Percentiles rank a stretch among this genome's conserved stretches.
These are phyloP conservation scores for Acipenser oxyrinchus DNA, from an alignment of 2,797 vertebrate genomes.

Conservation along the genomic window DNA sequence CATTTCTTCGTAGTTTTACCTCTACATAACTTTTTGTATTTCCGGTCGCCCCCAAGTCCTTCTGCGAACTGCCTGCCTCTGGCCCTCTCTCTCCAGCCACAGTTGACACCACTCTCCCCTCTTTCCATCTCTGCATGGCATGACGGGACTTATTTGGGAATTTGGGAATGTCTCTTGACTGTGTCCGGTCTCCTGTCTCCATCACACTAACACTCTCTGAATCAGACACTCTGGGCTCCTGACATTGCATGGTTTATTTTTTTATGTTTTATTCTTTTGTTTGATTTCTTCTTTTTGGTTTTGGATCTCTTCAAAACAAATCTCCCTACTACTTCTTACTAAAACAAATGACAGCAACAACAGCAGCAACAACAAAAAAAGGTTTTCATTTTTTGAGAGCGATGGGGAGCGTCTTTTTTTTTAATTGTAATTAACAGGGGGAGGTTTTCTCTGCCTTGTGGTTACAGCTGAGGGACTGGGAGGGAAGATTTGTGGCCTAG, in stretches of 20 bases:
- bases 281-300: slow-evolving; percentile 20
- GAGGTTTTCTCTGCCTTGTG: no score
- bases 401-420: slow-evolving; percentile 21
- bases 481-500: no score
- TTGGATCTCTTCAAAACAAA: slow-evolving; percentile 20
- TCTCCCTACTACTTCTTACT: slow-evolving; percentile 41
- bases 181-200: slow-evolving; percentile 36
- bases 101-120: slow-evolving; percentile 4
- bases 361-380: slow-evolving; percentile 29
- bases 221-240: slow-evolving; percentile 1
- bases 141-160: slow-evolving; percentile 31
- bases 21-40: no score
- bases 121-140: slow-evolving; percentile 39
- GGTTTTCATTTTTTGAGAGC: slow-evolving; percentile 37
- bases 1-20: no score
- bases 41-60: not conserved
- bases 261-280: slow-evolving; percentile 35
- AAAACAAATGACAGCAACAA: slow-evolving; percentile 39
- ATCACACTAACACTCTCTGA: slow-evolving; percentile 32
- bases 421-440: no score
- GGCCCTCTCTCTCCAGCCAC: not conserved
- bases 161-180: slow-evolving; percentile 33
- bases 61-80: not conserved
- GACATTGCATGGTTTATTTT: slow-evolving; percentile 35
- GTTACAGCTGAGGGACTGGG: no score